These are phyloP conservation scores for Rhagonycha lutea DNA, from an alignment of 2,888 invertebrate genomes.

Conservation along the genomic window DNA sequence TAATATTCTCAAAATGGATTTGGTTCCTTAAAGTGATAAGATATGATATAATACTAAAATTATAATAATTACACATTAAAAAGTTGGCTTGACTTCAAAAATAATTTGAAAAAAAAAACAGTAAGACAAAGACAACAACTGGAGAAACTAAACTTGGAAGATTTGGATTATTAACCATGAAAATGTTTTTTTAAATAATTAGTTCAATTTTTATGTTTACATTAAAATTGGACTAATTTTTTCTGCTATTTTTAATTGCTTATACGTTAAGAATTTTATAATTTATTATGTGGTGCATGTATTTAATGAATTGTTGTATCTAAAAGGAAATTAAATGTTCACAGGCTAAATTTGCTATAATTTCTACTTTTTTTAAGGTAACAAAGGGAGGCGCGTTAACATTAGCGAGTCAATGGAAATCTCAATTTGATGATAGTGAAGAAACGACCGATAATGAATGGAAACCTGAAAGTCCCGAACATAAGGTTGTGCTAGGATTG, in stretches of 20 bases:
- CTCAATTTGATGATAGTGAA: constrained; percentile 94
- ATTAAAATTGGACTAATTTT: neutral
- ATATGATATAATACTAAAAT: neutral
- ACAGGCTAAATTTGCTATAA: neutral
- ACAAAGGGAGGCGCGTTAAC: constrained; percentile 89
- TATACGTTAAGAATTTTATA: neutral
- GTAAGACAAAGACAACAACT: neutral
- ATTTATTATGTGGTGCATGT: neutral
- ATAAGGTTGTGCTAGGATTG: constrained; percentile 46
- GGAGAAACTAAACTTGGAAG: neutral
- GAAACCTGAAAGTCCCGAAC: constrained; percentile 80
- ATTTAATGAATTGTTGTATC: neutral
- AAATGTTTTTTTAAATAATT: neutral
- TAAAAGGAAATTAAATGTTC: neutral
- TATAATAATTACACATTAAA: neutral
- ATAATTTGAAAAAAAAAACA: neutral
- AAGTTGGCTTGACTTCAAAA: neutral
- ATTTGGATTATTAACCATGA: neutral
- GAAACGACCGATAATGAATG: constrained; percentile 94
- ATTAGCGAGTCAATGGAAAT: constrained; percentile 92
- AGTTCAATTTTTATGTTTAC: neutral
- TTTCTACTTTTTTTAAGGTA: constrained; percentile 63
- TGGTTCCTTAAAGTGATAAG: neutral
- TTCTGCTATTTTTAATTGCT: neutral
- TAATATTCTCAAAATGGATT: neutral